Percentiles rank a stretch among this genome's conserved stretches.
Conservation (phyloP, 1,140 invertebrate species). For the Anastatus disparis region DNA sequence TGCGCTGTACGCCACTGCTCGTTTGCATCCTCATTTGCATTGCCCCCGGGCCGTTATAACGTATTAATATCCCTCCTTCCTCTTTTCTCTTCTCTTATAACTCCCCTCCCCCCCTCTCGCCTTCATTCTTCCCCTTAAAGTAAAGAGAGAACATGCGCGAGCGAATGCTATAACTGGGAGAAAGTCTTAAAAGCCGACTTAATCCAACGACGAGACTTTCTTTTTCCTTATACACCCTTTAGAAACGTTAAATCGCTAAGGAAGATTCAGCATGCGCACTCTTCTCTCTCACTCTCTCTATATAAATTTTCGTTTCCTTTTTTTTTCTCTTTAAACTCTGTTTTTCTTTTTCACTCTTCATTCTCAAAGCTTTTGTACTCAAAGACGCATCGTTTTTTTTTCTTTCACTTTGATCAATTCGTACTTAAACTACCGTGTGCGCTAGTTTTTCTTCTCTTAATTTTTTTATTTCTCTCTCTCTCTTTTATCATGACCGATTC, state of each 20-base stretch:
- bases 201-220: constrained; percentile 9
- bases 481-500: background rate
- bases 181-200: constrained; percentile 23
- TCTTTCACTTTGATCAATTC: too few relatives aligned
- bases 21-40: constrained; percentile 31
- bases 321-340: too few relatives aligned
- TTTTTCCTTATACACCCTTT: too few relatives aligned
- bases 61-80: constrained; percentile 24
- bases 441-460: too few relatives aligned
- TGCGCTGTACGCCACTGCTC: constrained; percentile 6
- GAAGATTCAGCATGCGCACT: background rate
- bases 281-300: background rate
- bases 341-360: too few relatives aligned
- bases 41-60: background rate
- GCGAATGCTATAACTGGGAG: too few relatives aligned
- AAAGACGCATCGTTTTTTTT: background rate
- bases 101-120: too few relatives aligned
- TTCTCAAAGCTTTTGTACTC: constrained; percentile 1
- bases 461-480: background rate
- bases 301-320: too few relatives aligned
- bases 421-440: too few relatives aligned
- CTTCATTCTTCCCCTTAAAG: background rate
- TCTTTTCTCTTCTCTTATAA: too few relatives aligned
- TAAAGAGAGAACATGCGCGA: background rate
- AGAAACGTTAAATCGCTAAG: background rate